A percentile compares a stretch with the other conserved stretches of the same genome.
phyloP scores from a whole-genome alignment of 1,140 invertebrate species.

The Paraescarpia echinospica region DNA sequence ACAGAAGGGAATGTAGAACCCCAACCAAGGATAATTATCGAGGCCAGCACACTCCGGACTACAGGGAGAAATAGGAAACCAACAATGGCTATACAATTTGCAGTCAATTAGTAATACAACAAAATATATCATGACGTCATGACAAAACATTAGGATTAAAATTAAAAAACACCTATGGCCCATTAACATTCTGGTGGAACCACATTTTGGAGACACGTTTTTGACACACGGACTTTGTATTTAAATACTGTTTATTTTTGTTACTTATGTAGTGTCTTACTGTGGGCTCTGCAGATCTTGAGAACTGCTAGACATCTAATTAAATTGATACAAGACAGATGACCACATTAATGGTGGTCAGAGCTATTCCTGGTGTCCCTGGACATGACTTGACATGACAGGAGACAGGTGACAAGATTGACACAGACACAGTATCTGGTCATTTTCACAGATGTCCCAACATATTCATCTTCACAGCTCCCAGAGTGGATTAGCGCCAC shows the following conservation, averaged over 20 bases:
- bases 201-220: not conserved
- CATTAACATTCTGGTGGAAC: not conserved
- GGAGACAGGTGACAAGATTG: not conserved
- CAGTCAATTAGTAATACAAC: too few species aligned
- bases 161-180: not conserved
- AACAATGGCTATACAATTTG: too few species aligned
- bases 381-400: not conserved
- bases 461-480: not conserved
- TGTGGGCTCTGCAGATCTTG: not conserved
- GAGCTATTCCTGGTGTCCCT: not conserved
- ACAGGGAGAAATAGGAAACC: too few species aligned
- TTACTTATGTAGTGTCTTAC: not conserved
- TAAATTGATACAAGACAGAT: not conserved
- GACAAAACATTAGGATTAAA: too few species aligned
- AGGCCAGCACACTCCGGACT: too few species aligned
- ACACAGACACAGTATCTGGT: slow-evolving; percentile 1
- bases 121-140: too few species aligned
- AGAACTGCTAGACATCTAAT: not conserved
- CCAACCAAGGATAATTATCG: too few species aligned
- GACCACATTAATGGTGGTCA: not conserved
- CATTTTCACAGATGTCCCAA: not conserved
- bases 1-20: too few species aligned
- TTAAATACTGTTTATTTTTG: not conserved
- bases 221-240: not conserved
- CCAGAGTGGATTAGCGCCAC: not conserved